Evolutionary conservation across 2,113 vertebrate genomes (phyloP), one percentile per base, ranked within the genome.

Genomic region (Callaeas wilsoni): DNA sequence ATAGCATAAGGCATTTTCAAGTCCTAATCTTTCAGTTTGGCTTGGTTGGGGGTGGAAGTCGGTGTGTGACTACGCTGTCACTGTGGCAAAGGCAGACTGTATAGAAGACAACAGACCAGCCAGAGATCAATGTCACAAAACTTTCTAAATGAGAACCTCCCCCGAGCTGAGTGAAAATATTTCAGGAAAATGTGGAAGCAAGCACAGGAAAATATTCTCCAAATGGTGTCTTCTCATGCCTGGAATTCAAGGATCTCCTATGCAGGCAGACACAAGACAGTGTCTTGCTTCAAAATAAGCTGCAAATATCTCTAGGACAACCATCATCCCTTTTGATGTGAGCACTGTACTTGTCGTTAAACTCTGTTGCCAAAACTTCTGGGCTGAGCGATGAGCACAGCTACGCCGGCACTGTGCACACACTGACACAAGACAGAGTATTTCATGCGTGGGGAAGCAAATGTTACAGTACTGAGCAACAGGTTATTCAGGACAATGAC

Each of bases 1-100:
- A 52, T 2, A 14, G 52, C 29, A 70, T 20, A 46, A 87, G 39
- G 7, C 8, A 30, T 79, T 88, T 90, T 56, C 7, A 68, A 79
- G 35, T 37, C 44, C 30, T 57, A 11, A 52, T 84, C 41, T 67
- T 85, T 82, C 29, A 75, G 26, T 59, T 35, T 64, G 25, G 37
- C 55, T 74, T 78, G 49, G 12, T 1, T 86, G 67, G 18, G 7
- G 25, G 20, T 71, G 16, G 52, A 64, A 27, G 12, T 52, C 23
- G 12, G 5, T 0, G 0, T 12, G 16, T 1, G 3, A 83, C 14
- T 75, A 59, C 33, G 13, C 33, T 4, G 37, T 33, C 55, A 63
- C 23, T 25, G n/a, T 0, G 0, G 13, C 8, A 41, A 71, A 64
- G 25, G 7, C 30, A 88, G 32, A 13, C 25, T 21, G 4, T 9